Conservation (phyloP, 2,888 invertebrate species). For the Stenotaenia linearis region DNA sequence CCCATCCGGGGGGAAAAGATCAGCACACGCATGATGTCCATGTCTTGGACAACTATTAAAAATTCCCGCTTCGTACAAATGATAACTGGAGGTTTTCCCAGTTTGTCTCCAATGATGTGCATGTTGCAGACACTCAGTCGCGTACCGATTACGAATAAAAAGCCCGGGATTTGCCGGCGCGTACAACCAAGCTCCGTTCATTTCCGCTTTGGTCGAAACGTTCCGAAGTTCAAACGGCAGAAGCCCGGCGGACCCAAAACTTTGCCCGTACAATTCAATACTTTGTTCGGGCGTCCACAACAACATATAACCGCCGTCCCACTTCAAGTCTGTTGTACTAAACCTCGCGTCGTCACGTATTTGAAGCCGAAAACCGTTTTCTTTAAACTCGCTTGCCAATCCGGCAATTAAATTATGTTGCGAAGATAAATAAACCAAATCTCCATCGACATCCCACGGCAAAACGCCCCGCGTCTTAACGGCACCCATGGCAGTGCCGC, state of each 20-base stretch:
- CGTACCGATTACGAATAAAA: conserved; percentile 43
- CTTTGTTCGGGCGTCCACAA: conserved; percentile 39
- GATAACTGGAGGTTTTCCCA: conserved; percentile 40
- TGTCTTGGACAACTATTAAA: conserved; percentile 41
- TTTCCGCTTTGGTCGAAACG: conserved; percentile 33
- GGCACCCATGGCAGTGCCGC: conserved; percentile 45
- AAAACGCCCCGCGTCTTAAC: conserved; percentile 43
- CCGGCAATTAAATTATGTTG: conserved; percentile 39
- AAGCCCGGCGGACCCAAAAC: background rate
- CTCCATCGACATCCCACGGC: conserved; percentile 46
- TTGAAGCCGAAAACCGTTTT: conserved; percentile 34
- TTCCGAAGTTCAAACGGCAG: conserved; percentile 30
- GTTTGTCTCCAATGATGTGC: conserved; percentile 43
- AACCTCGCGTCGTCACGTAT: conserved; percentile 39
- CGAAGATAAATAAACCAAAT: conserved; percentile 40
- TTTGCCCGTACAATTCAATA: conserved; percentile 43
- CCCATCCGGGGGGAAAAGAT: conserved; percentile 43
- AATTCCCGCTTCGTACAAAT: conserved; percentile 36
- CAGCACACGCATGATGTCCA: conserved; percentile 43
- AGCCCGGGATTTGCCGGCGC: conserved; percentile 44
- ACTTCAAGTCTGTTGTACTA: background rate
- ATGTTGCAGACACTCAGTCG: conserved; percentile 42
- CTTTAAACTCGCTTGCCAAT: conserved; percentile 34
- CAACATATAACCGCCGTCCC: background rate
- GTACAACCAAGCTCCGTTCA: conserved; percentile 42